Percentiles rank a stretch among this genome's conserved stretches.
Evolutionary conservation across 2,888 invertebrate species (phyloP).

Genomic region (Drosophila fungiperda): DNA sequence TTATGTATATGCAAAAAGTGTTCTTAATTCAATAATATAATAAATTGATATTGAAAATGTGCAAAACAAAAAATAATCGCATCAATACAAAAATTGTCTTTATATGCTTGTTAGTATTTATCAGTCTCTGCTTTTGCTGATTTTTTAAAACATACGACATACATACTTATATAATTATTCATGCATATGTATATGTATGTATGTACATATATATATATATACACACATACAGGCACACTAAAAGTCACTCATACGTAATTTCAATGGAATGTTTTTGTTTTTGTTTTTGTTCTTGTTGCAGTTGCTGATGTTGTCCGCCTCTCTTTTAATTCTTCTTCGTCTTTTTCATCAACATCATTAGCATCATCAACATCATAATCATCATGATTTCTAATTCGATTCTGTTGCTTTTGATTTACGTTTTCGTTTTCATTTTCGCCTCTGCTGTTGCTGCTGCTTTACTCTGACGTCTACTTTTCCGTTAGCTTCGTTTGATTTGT

Average conservation of each 20-base stretch:
- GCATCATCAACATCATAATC: conserved; percentile 3
- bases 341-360: conserved; percentile 9
- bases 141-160: conserved; percentile 2
- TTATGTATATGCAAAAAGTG: not conserved
- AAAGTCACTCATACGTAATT: conserved; percentile 69
- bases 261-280: conserved; percentile 54
- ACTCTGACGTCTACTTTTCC: not conserved
- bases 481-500: conserved; percentile 17
- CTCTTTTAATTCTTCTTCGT: conserved; percentile 7
- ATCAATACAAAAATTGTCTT: conserved; percentile 14
- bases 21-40: conserved; percentile 4
- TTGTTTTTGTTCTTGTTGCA: conserved; percentile 24
- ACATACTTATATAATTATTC: not conserved
- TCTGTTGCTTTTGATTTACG: conserved; percentile 16
- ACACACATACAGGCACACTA: conserved; percentile 11
- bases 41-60: conserved; percentile 1
- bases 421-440: conserved; percentile 12
- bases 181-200: conserved; percentile 1
- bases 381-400: conserved; percentile 17
- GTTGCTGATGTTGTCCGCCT: conserved; percentile 11
- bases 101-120: conserved; percentile 52
- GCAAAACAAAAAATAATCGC: conserved; percentile 1
- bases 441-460: conserved; percentile 1
- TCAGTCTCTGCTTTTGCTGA: conserved; percentile 22
- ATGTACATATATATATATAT: not conserved